Percentiles rank a stretch among this genome's conserved stretches.
Evolutionary conservation across 2,797 vertebrate genomes (phyloP).

Genomic region (Sebastes diaconus): DNA sequence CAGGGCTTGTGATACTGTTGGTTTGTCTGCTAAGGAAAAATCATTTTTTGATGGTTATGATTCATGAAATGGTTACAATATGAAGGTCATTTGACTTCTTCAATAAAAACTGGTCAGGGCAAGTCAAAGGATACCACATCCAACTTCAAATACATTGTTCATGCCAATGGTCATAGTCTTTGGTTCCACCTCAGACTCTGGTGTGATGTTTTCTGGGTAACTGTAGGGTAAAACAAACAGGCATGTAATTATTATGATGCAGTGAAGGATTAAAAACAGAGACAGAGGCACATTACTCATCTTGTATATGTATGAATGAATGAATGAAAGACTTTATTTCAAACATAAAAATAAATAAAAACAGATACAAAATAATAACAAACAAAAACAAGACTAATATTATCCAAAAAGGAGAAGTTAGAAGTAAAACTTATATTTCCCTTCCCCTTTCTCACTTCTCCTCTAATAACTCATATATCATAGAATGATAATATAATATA

Average conservation of each 20-base stretch:
- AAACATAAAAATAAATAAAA: too few relatives aligned
- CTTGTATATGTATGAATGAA: background rate
- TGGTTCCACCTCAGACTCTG: slow-evolving; percentile 88
- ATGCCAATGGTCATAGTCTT: slow-evolving; percentile 95
- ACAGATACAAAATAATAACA: too few relatives aligned
- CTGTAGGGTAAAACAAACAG: slow-evolving; percentile 65
- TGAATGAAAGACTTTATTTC: too few relatives aligned
- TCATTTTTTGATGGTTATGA: background rate
- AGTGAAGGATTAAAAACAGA: background rate
- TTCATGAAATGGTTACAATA: background rate
- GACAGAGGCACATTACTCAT: background rate
- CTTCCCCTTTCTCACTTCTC: too few relatives aligned
- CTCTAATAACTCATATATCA: too few relatives aligned
- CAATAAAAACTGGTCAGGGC: background rate
- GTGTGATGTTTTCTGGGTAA: slow-evolving; percentile 92
- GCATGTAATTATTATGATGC: background rate
- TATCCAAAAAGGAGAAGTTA: too few relatives aligned
- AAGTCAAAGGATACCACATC: slow-evolving; percentile 89
- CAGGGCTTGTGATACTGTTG: slow-evolving; percentile 92
- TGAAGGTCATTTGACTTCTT: background rate
- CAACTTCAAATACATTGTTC: slow-evolving; percentile 99
- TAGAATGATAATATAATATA: too few relatives aligned
- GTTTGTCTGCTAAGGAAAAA: slow-evolving; percentile 65
- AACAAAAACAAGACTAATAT: too few relatives aligned
- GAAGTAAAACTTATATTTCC: too few relatives aligned